Percentiles rank a stretch among this genome's conserved stretches.
Evolutionary conservation across 2,888 invertebrate species (phyloP).

Genomic region (Noctua janthina): DNA sequence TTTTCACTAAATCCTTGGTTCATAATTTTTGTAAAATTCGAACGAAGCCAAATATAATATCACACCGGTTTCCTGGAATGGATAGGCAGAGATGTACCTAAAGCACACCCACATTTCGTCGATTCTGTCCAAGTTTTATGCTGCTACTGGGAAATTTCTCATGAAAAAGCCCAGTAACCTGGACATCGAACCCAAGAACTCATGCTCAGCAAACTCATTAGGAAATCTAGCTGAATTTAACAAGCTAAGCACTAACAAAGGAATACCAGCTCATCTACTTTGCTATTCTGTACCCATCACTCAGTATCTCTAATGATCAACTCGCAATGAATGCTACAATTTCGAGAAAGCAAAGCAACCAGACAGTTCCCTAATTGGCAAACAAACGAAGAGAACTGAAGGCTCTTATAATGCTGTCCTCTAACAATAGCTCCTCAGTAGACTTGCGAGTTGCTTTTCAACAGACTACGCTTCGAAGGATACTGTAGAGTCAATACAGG

Average conservation of each 20-base stretch:
- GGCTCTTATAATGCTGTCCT: slow-evolving; percentile 1
- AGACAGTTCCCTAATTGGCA: slow-evolving; percentile 25
- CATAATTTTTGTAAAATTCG: neutral
- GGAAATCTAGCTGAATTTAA: neutral
- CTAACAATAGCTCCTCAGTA: slow-evolving; percentile 1
- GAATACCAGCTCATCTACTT: neutral
- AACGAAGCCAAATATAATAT: neutral
- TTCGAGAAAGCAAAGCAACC: neutral
- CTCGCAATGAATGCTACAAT: neutral
- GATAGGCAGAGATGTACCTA: neutral
- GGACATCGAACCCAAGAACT: neutral
- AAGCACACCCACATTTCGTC: too few species aligned
- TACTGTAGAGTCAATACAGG: slow-evolving; percentile 4
- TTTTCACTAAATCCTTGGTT: neutral
- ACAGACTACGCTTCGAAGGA: neutral
- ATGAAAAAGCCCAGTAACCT: neutral
- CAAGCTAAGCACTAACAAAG: neutral
- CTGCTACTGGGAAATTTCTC: neutral
- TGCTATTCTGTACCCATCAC: neutral
- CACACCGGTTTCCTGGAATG: neutral
- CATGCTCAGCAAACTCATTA: neutral
- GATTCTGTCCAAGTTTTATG: neutral
- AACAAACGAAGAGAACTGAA: slow-evolving; percentile 15
- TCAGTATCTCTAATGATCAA: neutral
- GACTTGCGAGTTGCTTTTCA: slow-evolving; percentile 3